A percentile compares a stretch with the other conserved stretches of the same genome.
phyloP scores from a whole-genome alignment of 2,888 invertebrate species.

The Hirtodrosophila duncani region DNA sequence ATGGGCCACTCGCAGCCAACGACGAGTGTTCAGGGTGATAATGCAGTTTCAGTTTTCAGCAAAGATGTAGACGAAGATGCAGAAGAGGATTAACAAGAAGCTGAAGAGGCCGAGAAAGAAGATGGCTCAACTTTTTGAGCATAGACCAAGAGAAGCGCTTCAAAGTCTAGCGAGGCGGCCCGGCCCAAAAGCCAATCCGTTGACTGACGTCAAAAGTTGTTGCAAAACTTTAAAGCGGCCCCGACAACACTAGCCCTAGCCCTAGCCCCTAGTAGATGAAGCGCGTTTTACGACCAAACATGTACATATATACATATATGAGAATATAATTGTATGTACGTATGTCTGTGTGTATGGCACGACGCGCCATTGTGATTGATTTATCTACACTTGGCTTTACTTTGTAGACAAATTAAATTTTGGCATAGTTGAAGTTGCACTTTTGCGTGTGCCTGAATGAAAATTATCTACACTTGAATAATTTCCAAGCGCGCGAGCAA shows the following conservation, averaged over 20 bases:
- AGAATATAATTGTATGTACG: slow-evolving; percentile 1
- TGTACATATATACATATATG: background rate
- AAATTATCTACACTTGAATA: slow-evolving; percentile 74
- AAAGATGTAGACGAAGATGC: background rate
- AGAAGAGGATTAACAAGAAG: background rate
- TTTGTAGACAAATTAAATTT: slow-evolving; percentile 68
- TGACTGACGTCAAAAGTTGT: slow-evolving; percentile 38
- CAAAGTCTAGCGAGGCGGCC: slow-evolving; percentile 17
- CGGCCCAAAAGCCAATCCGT: slow-evolving; percentile 32
- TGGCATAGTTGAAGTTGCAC: slow-evolving; percentile 34
- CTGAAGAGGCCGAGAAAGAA: slow-evolving; percentile 10
- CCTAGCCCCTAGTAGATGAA: slow-evolving; percentile 22
- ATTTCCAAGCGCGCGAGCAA: slow-evolving; percentile 61
- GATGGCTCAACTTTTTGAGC: slow-evolving; percentile 35
- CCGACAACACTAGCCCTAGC: slow-evolving; percentile 32
- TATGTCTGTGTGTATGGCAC: slow-evolving; percentile 12
- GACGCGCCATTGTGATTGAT: slow-evolving; percentile 59
- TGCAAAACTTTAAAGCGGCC: slow-evolving; percentile 56
- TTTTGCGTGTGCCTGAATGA: slow-evolving; percentile 29
- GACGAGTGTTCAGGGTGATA: slow-evolving; percentile 52
- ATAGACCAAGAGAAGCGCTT: slow-evolving; percentile 44
- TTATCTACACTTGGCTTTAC: slow-evolving; percentile 60
- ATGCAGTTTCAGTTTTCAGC: slow-evolving; percentile 51
- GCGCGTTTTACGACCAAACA: slow-evolving; percentile 33
- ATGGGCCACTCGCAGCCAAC: slow-evolving; percentile 50